Percentiles rank a stretch among this genome's conserved stretches.
These are phyloP conservation scores for Cyclophora punctaria DNA, from an alignment of 2,888 invertebrate species.

Conservation along the genomic window DNA sequence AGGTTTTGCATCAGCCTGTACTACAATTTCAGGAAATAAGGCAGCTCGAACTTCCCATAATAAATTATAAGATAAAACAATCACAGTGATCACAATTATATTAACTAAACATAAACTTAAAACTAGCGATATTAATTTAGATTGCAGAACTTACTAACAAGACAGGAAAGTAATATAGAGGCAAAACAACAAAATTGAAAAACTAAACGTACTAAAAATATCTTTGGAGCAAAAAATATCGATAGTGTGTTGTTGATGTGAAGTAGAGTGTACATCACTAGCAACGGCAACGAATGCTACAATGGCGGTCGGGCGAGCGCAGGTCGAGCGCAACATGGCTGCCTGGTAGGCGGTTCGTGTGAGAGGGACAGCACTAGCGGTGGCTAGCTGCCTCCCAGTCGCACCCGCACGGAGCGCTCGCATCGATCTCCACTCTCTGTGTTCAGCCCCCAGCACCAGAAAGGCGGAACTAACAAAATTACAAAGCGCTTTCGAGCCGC, in stretches of 20 bases:
- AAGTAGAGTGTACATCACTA: conserved; percentile 54
- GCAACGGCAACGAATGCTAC: conserved; percentile 66
- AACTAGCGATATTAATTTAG: too few species aligned
- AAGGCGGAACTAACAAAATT: conserved; percentile 76
- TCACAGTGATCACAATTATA: too few species aligned
- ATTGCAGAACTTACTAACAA: too few species aligned
- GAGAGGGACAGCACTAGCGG: conserved; percentile 53
- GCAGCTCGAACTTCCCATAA: too few species aligned
- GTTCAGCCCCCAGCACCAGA: conserved; percentile 74
- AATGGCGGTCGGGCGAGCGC: conserved; percentile 75
- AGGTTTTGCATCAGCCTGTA: too few species aligned
- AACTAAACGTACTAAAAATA: conserved; percentile 17
- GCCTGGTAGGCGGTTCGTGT: conserved; percentile 73
- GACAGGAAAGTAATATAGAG: too few species aligned
- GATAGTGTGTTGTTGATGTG: conserved; percentile 31
- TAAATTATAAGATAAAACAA: too few species aligned
- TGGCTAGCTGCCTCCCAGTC: conserved; percentile 48
- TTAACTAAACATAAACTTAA: too few species aligned
- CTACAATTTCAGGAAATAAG: too few species aligned
- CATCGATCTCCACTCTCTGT: conserved; percentile 73
- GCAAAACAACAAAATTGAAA: too few species aligned
- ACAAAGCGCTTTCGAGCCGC: conserved; percentile 76
- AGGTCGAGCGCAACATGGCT: conserved; percentile 76
- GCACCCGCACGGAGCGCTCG: conserved; percentile 64
- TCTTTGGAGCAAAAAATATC: conserved; percentile 36